Percentiles rank a stretch among this genome's conserved stretches.
These are phyloP conservation scores for Tetramorium simillimum DNA, from an alignment of 1,140 invertebrate genomes.

Conservation along the genomic window DNA sequence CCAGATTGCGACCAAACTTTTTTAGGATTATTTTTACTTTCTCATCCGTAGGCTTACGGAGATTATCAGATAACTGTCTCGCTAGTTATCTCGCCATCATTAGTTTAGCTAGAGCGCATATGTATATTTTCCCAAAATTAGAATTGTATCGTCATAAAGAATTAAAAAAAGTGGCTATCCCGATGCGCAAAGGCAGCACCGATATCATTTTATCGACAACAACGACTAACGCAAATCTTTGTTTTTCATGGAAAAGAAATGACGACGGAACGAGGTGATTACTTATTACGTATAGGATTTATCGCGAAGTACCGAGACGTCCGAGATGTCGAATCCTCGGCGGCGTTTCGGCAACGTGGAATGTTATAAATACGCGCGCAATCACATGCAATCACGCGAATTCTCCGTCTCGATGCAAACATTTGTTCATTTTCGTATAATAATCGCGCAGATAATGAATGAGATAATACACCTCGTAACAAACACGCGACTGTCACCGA, in stretches of 20 bases:
- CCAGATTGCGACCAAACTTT: neutral
- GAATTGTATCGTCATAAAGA: neutral
- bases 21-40: neutral
- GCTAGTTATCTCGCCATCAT: neutral
- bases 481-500: neutral
- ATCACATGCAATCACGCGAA: conserved; percentile 28
- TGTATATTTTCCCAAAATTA: neutral
- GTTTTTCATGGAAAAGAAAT: neutral
- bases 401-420: conserved; percentile 22
- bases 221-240: neutral
- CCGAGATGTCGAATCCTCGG: conserved; percentile 65
- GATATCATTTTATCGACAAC: conserved; percentile 1
- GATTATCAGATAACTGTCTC: neutral
- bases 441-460: neutral
- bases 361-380: conserved; percentile 17
- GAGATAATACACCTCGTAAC: neutral
- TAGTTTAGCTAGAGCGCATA: neutral
- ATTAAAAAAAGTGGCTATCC: neutral
- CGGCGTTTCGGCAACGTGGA: conserved; percentile 60
- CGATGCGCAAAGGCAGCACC: neutral
- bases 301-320: conserved; percentile 46
- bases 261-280: neutral
- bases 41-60: neutral
- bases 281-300: conserved; percentile 9
- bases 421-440: conserved; percentile 27